Evolutionary conservation across 2,113 vertebrate species (phyloP).

Genomic region (Malurus alboscapulatus): DNA sequence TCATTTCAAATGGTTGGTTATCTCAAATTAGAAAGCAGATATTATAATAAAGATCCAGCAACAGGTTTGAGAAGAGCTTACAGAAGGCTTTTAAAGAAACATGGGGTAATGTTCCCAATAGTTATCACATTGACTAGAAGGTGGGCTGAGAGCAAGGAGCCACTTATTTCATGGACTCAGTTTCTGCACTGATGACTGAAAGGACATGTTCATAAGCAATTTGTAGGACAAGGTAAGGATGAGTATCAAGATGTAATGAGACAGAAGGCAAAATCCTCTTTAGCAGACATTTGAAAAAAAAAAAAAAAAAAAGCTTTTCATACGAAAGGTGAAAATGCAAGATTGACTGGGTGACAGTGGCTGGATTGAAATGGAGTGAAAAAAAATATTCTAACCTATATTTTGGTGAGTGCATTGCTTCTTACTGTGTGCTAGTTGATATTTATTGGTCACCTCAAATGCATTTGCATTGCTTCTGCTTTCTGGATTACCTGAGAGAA

Average conservation of each 20-base stretch:
- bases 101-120: neutral
- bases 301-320: neutral
- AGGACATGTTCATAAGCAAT: neutral
- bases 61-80: neutral
- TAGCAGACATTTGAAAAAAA: too few relatives aligned
- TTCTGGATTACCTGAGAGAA: neutral
- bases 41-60: neutral
- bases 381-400: neutral
- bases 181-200: neutral
- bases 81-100: neutral
- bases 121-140: neutral
- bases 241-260: neutral
- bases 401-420: neutral
- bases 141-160: neutral
- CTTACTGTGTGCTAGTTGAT: neutral
- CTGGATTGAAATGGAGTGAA: neutral
- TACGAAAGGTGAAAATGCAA: neutral
- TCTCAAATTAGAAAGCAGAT: slow-evolving; percentile 15
- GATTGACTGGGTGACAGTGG: neutral
- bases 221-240: neutral
- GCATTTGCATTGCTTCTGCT: neutral
- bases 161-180: neutral
- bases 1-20: neutral
- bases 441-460: neutral
- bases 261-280: neutral